Evolutionary conservation across 2,113 vertebrate genomes (phyloP).

Genomic region (Machaerirhynchus nigripectus): DNA sequence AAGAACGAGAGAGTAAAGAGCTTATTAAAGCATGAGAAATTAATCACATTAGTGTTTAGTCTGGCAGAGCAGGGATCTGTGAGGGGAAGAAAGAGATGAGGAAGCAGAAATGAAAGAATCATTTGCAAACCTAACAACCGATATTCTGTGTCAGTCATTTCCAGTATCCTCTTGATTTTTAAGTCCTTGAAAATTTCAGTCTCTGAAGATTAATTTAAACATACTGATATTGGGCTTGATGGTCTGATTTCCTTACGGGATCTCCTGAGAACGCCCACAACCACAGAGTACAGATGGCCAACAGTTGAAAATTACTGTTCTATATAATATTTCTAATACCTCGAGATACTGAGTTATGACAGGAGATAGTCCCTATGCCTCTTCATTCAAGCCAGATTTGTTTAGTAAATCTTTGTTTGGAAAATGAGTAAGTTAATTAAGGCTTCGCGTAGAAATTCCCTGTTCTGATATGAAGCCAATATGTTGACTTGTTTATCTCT

Average conservation of each 20-base stretch:
- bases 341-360: not conserved
- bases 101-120: not conserved
- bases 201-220: not conserved
- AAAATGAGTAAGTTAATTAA: not conserved
- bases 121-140: not conserved
- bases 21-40: not conserved
- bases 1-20: not conserved
- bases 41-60: not conserved
- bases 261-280: not conserved
- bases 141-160: not conserved
- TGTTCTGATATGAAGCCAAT: not conserved
- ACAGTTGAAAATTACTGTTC: not conserved
- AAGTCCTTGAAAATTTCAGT: not conserved
- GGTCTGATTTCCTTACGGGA: not conserved
- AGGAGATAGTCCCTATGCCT: not conserved
- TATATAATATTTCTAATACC: not conserved
- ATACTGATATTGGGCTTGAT: not conserved
- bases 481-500: not conserved
- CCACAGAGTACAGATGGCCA: not conserved
- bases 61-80: not conserved
- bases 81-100: not conserved
- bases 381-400: not conserved
- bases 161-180: not conserved
- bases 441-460: not conserved
- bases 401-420: not conserved